Conservation (phyloP, 2,113 vertebrate genomes). For the Columba janthina region DNA sequence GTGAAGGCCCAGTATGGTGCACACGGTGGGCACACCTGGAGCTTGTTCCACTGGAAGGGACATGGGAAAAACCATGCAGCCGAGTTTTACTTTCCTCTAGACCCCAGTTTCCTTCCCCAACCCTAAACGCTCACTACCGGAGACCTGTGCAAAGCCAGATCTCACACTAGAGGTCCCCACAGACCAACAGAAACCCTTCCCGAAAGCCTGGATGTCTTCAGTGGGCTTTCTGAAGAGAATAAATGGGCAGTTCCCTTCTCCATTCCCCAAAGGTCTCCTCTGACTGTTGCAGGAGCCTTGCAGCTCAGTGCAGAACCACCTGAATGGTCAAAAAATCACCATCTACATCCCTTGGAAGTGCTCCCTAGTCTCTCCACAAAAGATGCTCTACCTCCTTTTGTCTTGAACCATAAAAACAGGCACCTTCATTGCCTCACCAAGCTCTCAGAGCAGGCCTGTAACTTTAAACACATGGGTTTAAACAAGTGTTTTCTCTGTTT, state of each 20-base stretch:
- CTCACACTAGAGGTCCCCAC: conserved; percentile 70
- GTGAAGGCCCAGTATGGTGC: rapidly evolving
- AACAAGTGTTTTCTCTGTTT: not conserved
- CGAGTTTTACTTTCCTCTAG: not conserved
- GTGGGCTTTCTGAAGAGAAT: not conserved
- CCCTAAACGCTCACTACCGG: rapidly evolving
- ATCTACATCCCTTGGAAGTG: not conserved
- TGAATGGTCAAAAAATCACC: not conserved
- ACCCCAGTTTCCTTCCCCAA: not conserved
- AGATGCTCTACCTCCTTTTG: not conserved
- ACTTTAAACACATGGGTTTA: not conserved
- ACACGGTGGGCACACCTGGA: not conserved
- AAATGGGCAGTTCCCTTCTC: no score
- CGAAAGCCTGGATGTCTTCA: not conserved
- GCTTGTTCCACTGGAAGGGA: not conserved
- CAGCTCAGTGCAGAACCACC: not conserved
- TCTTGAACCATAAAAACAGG: not conserved
- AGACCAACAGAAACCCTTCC: conserved; percentile 29
- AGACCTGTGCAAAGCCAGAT: not conserved
- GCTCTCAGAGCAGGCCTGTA: not conserved
- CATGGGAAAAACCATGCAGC: rapidly evolving
- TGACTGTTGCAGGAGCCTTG: not conserved
- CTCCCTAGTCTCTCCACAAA: not conserved
- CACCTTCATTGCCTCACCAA: not conserved
- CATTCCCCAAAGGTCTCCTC: not conserved